Evolutionary conservation across 1,140 invertebrate genomes (phyloP).

Genomic region (Drosophila pseudoananassae): DNA sequence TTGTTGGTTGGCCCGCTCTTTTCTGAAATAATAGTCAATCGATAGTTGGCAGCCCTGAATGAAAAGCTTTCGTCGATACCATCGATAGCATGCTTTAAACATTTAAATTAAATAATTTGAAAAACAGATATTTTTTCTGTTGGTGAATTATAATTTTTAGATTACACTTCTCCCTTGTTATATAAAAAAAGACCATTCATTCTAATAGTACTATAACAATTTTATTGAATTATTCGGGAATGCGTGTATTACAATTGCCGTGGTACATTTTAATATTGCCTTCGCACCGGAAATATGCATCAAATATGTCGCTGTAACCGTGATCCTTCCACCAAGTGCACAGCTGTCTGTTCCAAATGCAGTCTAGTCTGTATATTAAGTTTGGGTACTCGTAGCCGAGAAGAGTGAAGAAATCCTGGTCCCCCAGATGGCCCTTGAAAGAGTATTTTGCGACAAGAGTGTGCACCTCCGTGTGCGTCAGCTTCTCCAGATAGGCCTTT

Average conservation of each 20-base stretch:
- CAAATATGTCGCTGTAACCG: constrained; percentile 91
- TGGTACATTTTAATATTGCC: constrained; percentile 91
- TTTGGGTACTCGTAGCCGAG: constrained; percentile 89
- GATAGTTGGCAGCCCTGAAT: too few species aligned
- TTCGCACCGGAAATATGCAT: constrained; percentile 90
- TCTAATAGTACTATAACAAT: constrained; percentile 51
- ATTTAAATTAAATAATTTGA: too few species aligned
- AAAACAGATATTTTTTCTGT: background rate
- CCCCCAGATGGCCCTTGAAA: constrained; percentile 92
- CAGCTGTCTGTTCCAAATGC: constrained; percentile 93
- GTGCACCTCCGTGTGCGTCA: constrained; percentile 86
- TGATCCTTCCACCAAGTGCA: constrained; percentile 94
- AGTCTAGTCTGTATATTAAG: constrained; percentile 91
- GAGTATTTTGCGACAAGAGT: constrained; percentile 89
- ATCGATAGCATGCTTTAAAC: too few species aligned
- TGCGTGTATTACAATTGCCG: constrained; percentile 93
- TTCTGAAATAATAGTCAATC: too few species aligned
- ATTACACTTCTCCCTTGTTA: too few species aligned
- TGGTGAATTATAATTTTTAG: too few species aligned
- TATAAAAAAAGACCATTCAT: background rate
- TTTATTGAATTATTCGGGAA: constrained; percentile 85
- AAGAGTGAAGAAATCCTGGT: constrained; percentile 95
- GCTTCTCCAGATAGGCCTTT: constrained; percentile 86
- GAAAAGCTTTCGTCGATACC: too few species aligned
- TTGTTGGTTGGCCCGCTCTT: too few species aligned